Base-by-base conservation (phyloP, 2,113 vertebrate species). In the Otus sunia region DNA sequence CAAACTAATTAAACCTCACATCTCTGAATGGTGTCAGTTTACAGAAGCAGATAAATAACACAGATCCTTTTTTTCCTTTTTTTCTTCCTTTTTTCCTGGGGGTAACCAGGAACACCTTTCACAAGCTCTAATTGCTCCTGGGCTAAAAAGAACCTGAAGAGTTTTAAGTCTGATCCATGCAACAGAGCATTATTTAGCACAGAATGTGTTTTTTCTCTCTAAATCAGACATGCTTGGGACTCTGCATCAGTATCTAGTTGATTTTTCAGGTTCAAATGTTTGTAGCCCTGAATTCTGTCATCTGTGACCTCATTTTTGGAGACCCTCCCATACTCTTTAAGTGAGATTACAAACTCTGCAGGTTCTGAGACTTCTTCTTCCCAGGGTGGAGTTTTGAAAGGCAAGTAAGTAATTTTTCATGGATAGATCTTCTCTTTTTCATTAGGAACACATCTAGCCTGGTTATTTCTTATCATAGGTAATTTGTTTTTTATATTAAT, bases 271-370 rank as follows among this genome's bases (percentile, higher is more conserved):
- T 92, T 86, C 29, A 45, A 34, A 66, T 95, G 50, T 36, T 79
- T 92, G 73, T 74, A 82, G 30, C 73, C 59, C 50, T 92, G 79
- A 92, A 80, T 83, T 92, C 36, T 87, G 58, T 93, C 41, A 92
- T 76, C 58, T 92, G 62, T 97, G 77, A 96, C n/a, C 59, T 96
- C 88, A 92, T 76, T 92, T 92, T 73, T 94, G 93, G 93, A 94
- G 62, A 41, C 27, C 41, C 8, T 90, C 77, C 94, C 69, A 11
- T 91, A 37, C 12, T 59, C 62, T 77, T 69, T 29, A 76, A 92
- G 19, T 47, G 66, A 83, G 74, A 86, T 76, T 87, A 64, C n/a
- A 69, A 87, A 85, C 69, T 86, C 56, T 81, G 71, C 45, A 69
- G 39, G 20, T 87, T 94, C 39, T 72, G 93, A 96, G 56, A 39